Evolutionary conservation across 1,140 invertebrate species (phyloP), one percentile per base, ranked within the genome.

Genomic region (Lerema accius): DNA sequence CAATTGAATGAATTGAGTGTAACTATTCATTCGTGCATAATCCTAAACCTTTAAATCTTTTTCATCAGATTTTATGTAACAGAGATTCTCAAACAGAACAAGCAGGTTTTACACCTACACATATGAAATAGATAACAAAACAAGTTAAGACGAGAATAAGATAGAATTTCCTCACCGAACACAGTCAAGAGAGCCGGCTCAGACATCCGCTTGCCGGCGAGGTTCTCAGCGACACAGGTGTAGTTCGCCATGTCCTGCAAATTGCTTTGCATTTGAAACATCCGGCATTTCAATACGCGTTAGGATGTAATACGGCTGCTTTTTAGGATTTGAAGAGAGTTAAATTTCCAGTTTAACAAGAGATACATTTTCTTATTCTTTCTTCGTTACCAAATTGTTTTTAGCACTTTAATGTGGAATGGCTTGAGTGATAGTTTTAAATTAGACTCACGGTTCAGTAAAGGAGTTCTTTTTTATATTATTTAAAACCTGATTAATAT

Each of bases 211-310:
- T 95, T 95, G 7, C 96, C 96, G 0, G 98, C 98, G 37, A 98
- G 93, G 89, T 99, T 99, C 86, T 97, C 96, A 4, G 98, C 98
- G 40, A 97, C 97, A 89, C 98, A 99, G 45, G 96, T 98, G 92
- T 99, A 99, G 93, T 99, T 99, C 63, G 97, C 98, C 82, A 95
- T 95, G 87, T 98, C 97, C 75, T 94, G 91, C 7, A 96, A 92
- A 49, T 71, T 51, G 67, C 39, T 69, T 73, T 59, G 49, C 19
- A 58, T 71, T 51, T 71, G 55, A 32, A 70, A 63, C 63, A 37
- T 14, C 23, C 35, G 26, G 19, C n/a, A 53, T 42, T 49, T 59
- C 46, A 42, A 59, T 59, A 45, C 15, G 6, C 26, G 61, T 43
- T 32, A 16, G n/a, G 14, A 45, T 23, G 10, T 15, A 43, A 55